Percentiles rank a stretch among this genome's conserved stretches.
These are phyloP conservation scores for Grammomys dolichurus DNA, from an alignment of 2,113 vertebrate genomes.

Conservation along the genomic window DNA sequence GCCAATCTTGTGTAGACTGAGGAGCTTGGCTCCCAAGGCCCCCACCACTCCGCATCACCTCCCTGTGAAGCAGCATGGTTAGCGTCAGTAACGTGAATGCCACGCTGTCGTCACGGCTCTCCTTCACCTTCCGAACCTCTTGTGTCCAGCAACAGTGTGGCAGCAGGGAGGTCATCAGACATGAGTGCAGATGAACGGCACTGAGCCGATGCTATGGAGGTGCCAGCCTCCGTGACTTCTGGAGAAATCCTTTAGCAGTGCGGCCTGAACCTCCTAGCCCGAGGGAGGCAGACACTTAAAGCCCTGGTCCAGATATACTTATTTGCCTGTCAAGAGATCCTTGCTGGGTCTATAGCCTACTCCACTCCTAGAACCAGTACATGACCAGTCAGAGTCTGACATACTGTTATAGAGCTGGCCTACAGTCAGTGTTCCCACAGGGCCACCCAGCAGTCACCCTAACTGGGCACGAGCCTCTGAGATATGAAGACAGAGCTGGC, in stretches of 20 bases:
- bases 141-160: not conserved
- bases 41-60: not conserved
- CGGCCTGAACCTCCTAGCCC: fast-evolving
- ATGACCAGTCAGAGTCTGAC: not conserved
- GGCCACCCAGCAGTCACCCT: not conserved
- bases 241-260: not conserved
- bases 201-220: not conserved
- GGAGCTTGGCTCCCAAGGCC: not conserved
- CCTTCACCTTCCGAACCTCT: not conserved
- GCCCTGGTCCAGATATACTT: fast-evolving
- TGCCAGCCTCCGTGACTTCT: not conserved
- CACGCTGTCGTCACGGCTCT: fast-evolving
- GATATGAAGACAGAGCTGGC: not conserved
- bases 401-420: fast-evolving
- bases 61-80: fast-evolving
- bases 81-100: not conserved
- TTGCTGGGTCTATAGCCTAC: not conserved
- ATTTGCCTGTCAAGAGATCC: not conserved
- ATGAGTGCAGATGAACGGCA: not conserved
- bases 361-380: not conserved
- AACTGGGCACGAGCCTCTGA: not conserved
- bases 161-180: not conserved
- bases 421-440: fast-evolving
- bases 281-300: fast-evolving
- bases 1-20: not conserved